Percentiles rank a stretch among this genome's conserved stretches.
phyloP scores from a whole-genome alignment of 2,888 invertebrate genomes.

The Agrochola litura region DNA sequence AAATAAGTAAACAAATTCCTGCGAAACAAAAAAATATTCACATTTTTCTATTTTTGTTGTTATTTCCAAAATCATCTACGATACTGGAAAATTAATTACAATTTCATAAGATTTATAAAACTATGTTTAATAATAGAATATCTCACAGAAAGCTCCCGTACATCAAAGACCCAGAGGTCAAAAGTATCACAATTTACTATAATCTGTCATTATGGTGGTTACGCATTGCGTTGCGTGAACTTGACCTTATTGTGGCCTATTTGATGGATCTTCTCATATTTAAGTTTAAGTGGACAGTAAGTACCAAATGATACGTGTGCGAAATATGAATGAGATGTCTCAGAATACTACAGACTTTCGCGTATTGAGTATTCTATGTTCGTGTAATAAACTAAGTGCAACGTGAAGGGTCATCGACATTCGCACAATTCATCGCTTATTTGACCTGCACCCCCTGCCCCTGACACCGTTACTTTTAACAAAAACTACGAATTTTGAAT shows the following conservation, averaged over 20 bases:
- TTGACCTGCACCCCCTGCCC: not conserved
- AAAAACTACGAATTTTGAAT: not conserved
- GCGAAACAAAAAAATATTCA: no score
- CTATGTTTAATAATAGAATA: no score
- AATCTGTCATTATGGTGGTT: conserved; percentile 48
- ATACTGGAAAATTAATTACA: no score
- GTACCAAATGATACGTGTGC: conserved; percentile 51
- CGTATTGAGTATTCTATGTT: conserved; percentile 28
- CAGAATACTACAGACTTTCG: conserved; percentile 23
- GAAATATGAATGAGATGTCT: conserved; percentile 51
- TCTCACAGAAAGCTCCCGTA: conserved; percentile 24
- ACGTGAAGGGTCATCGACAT: not conserved
- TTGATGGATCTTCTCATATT: conserved; percentile 64
- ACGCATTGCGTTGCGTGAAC: conserved; percentile 52
- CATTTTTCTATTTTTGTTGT: no score
- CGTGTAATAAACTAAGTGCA: conserved; percentile 4
- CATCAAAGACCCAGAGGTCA: conserved; percentile 50
- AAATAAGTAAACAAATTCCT: no score
- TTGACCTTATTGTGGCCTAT: conserved; percentile 60
- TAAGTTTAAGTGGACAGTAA: conserved; percentile 56
- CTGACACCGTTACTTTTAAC: not conserved
- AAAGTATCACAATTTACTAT: conserved; percentile 51
- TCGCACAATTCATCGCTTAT: not conserved
- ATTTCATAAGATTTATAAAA: no score
- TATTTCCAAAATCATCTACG: no score